These are phyloP conservation scores for Drosophila limbata DNA, from an alignment of 2,888 invertebrate genomes.

Conservation along the genomic window DNA sequence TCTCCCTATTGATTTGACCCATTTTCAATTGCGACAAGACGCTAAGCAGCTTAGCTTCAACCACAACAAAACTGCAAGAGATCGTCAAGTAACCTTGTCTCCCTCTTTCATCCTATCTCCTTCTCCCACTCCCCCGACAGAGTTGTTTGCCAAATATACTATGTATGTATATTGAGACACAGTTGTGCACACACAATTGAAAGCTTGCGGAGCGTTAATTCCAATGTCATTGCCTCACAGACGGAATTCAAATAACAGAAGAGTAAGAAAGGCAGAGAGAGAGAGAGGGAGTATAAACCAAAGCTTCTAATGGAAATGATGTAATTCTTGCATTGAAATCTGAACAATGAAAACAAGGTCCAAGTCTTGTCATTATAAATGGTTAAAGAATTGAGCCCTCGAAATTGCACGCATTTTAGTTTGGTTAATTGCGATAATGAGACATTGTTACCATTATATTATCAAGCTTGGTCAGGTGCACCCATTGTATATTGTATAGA, in stretches of 20 bases:
- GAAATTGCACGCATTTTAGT: conserved; percentile 68
- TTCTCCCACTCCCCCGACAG: too few species aligned
- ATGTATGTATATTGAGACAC: conserved; percentile 15
- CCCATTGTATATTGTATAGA: not conserved
- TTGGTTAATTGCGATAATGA: conserved; percentile 56
- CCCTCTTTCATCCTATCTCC: not conserved
- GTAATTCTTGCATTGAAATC: conserved; percentile 59
- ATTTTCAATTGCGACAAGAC: conserved; percentile 46
- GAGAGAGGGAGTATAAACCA: not conserved
- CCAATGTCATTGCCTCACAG: conserved; percentile 64
- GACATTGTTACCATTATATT: conserved; percentile 17
- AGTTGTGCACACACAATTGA: conserved; percentile 54
- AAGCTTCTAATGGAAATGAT: conserved; percentile 60
- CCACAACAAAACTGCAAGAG: conserved; percentile 27
- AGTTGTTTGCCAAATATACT: conserved; percentile 33
- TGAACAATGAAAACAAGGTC: conserved; percentile 43
- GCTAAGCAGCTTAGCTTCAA: conserved; percentile 51
- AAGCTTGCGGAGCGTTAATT: conserved; percentile 51
- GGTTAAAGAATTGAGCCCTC: conserved; percentile 25
- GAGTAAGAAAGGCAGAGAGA: conserved; percentile 17
- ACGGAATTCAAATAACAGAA: conserved; percentile 42
- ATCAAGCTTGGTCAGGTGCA: conserved; percentile 42
- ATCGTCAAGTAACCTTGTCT: conserved; percentile 29
- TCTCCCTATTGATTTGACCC: conserved; percentile 67
- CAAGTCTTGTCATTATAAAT: conserved; percentile 10